These are phyloP conservation scores for Apeira syringaria DNA, from an alignment of 2,888 invertebrate genomes.

Conservation along the genomic window DNA sequence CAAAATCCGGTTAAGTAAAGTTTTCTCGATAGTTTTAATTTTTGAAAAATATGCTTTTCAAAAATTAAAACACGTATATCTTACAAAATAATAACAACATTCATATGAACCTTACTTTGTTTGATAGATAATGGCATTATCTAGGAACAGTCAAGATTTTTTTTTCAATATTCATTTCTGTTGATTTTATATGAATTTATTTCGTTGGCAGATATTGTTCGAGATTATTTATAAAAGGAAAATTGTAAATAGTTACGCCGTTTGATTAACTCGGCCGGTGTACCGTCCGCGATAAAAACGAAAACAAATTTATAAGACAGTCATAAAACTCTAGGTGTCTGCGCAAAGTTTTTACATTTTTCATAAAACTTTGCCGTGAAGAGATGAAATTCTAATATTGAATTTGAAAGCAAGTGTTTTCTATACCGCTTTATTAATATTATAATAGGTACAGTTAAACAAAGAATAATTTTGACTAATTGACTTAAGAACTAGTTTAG, in stretches of 20 bases:
- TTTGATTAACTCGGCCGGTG: constrained; percentile 56
- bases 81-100: too few species aligned
- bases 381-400: constrained; percentile 81
- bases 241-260: constrained; percentile 46
- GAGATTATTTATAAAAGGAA: constrained; percentile 12
- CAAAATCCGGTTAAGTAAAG: too few species aligned
- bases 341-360: constrained; percentile 79
- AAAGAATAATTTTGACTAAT: constrained; percentile 6
- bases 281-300: constrained; percentile 66
- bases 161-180: too few species aligned
- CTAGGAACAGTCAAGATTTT: too few species aligned
- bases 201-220: background rate
- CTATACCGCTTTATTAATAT: constrained; percentile 27
- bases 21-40: too few species aligned
- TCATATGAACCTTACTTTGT: too few species aligned
- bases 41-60: too few species aligned
- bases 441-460: constrained; percentile 11
- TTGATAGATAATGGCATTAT: too few species aligned
- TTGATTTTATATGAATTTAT: too few species aligned
- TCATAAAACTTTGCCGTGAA: constrained; percentile 75
- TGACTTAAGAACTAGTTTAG: constrained; percentile 6
- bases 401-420: constrained; percentile 75
- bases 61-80: too few species aligned
- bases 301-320: constrained; percentile 80
- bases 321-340: constrained; percentile 80